Base-by-base conservation (phyloP, 92 coral and sea anemone genomes). In the Meandrina meandrites region DNA sequence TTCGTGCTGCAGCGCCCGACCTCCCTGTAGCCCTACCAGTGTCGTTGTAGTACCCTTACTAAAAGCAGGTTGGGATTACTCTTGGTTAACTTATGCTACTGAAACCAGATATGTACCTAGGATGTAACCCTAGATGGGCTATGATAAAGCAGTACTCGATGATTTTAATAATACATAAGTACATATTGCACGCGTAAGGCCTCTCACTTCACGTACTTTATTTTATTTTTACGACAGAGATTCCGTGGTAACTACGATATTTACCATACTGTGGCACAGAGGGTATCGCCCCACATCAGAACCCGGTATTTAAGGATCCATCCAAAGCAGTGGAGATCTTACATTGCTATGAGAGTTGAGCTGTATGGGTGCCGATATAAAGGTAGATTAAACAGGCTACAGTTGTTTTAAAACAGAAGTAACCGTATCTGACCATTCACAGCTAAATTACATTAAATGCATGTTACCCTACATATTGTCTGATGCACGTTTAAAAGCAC, bases 211-310 rank as follows among this genome's bases (percentile, higher is more conserved):
- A 11, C 7, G 42, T 77, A 24, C 62, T 30, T 77, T n/a, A 15
- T 35, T 53, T 21, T 77, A 14, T 42, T 47, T 71, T 30, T 30
- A 2, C 51, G 17, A 7, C 72, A 86, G 89, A 80, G 81, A 80
- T 92, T 92, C 91, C 87, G 87, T 54, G 93, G 85, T 40, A 92
- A 92, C 80, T 86, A 90, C 10, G 95, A 92, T 74, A 85, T 92
- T 22, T 90, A 90, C 78, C 73, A 77, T 50, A 92, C 87, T 4
- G 91, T 90, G 15, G 83, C 89, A 9, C 90, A 92, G 57, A 84
- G 95, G 18, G 76, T 92, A 58, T 81, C 91, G 45, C 95, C 93
- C 8, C 73, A 78, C 28, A 80, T 92, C 75, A 92, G 84, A 56
- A 93, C 93, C 0, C 90, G 93, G 36, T 92, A 72, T 37, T 50